Evolutionary conservation across 2,888 invertebrate genomes (phyloP), one percentile per base, ranked within the genome.

Genomic region (Augochlorella aurata): DNA sequence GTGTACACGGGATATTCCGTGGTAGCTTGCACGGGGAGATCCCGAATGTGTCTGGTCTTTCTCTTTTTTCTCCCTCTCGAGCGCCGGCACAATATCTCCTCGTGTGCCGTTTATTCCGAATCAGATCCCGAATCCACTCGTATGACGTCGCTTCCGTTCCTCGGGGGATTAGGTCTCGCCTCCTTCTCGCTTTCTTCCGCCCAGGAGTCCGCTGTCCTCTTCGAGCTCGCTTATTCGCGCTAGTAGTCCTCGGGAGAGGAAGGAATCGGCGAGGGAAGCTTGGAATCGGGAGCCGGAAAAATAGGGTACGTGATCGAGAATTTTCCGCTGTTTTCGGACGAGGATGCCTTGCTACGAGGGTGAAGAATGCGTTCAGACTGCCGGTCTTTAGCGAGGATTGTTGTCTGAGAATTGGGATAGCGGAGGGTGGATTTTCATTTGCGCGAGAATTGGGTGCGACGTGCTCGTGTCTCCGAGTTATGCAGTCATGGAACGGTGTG

Each of bases 71-170:
- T 61, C 66, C 77, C 68, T 61, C n/a, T 47, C 21, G 49, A 52
- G 21, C 76, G 58, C 74, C 44, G n/a, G 82, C 75, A 79, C 82
- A 89, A 84, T 81, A 87, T 90, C 87, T 89, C 82, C 81, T 70
- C 74, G 29, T 38, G 73, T 85, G 87, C 89, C 90, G 89, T 91
- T 91, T 91, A 90, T 91, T 90, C 86, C 88, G 89, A 89, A 91
- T 91, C 89, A 90, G 87, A 92, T 91, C 84, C 86, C 52, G 88
- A 85, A 90, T 91, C 88, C 88, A 77, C 87, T 88, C 86, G 86
- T 88, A 88, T 90, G 90, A 90, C 89, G 88, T 89, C 85, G 87
- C 88, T 89, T 85, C 81, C 87, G 86, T 79, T 91, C 89, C 89
- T 89, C 49, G 72, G 45, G 84, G 89, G 87, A 90, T 87, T 88